These are phyloP conservation scores for Dinocampus coccinellae DNA, from an alignment of 2,888 invertebrate species.

Conservation along the genomic window DNA sequence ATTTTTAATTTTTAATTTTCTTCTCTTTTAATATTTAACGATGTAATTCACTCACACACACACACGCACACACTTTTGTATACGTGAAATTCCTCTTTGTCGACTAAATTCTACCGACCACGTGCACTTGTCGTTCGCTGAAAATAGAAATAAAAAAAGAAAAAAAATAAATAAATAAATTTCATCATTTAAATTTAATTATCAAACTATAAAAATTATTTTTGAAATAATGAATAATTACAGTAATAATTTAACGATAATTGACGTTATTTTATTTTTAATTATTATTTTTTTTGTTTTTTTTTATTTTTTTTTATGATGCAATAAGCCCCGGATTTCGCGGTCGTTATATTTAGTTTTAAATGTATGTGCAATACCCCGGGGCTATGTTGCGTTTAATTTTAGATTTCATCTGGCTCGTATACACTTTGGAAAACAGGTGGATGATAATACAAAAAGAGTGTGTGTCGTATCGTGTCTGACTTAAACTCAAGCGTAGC, in stretches of 20 bases:
- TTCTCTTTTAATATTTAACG: no score
- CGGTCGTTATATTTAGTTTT: conserved; percentile 64
- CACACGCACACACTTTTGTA: not conserved
- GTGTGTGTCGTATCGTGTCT: conserved; percentile 20
- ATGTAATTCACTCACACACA: no score
- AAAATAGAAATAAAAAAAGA: conserved; percentile 48
- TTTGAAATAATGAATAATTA: not conserved
- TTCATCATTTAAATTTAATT: no score
- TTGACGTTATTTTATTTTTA: no score
- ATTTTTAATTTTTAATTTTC: conserved; percentile 77
- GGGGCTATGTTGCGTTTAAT: conserved; percentile 60
- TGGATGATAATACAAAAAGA: conserved; percentile 50
- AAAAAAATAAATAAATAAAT: no score
- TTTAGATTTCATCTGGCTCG: conserved; percentile 52
- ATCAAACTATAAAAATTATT: conserved; percentile 2
- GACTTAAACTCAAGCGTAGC: conserved; percentile 25
- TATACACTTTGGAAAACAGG: conserved; percentile 61
- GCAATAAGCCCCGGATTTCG: conserved; percentile 64
- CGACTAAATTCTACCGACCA: conserved; percentile 71
- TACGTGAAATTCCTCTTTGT: conserved; percentile 59
- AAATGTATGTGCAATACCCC: conserved; percentile 57
- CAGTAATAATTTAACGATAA: conserved; percentile 22
- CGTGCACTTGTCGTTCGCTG: conserved; percentile 80
- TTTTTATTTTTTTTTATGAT: no score
- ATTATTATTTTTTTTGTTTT: no score